Evolutionary conservation across 1,140 invertebrate genomes (phyloP), one percentile per base, ranked within the genome.

Genomic region (Chironomus striatipennis): DNA sequence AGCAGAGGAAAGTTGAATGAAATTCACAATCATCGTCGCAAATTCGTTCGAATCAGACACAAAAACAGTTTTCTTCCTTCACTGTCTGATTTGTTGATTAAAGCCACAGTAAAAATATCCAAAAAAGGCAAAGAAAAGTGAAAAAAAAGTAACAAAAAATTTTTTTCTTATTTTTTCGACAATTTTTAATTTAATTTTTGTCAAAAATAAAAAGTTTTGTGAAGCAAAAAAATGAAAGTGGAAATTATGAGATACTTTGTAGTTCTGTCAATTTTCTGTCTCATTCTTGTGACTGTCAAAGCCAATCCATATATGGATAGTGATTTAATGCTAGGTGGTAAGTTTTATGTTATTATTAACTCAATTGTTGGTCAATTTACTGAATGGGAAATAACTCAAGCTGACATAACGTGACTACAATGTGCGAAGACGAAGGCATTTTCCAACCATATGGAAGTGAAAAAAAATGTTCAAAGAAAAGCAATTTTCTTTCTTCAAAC

Each of bases 271-370:
- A 6, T 70, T 4, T 70, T 70, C 65, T 70, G 65, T 70, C 20
- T 70, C 17, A 70, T 70, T 20, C 65, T 70, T 20, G 65, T 70
- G 65, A 70, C 65, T 8, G 17, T 70, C 6, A 70, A 70, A 18
- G 65, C 65, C n/a, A 70, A 70, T 70, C 17, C 65, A 7, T 70
- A 70, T 70, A 9, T 70, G 65, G 65, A 70, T 70, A 70, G 18
- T 12, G 65, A 70, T 17, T 20, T 70, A 17, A 70, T 70, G 65
- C 9, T 20, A 9, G 18, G 18, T 70, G 65, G 47, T 57, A 15
- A 57, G 47, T 57, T 57, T 0, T 57, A n/a, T 57, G 47, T 57
- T n/a, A 57, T 57, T 57, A 57, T 15, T n/a, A n/a, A n/a, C 47
- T 5, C 47, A 57, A 57, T 9, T 57, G 47, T 34, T 34, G 24